Evolutionary conservation across 2,888 invertebrate species (phyloP).

Genomic region (Hirtodrosophila cameraria): DNA sequence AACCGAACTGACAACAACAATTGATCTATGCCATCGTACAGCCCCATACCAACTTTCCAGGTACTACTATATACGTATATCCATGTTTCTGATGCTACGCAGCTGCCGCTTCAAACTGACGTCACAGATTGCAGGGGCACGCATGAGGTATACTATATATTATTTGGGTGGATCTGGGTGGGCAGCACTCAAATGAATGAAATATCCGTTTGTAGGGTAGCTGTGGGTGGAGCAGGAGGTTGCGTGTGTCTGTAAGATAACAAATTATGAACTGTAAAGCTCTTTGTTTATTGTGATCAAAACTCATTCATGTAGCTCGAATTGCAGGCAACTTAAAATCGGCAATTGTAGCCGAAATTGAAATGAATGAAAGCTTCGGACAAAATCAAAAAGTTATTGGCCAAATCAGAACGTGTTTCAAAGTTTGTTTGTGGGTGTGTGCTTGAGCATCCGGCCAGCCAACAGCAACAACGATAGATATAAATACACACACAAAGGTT

Average conservation of each 20-base stretch:
- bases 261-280: slow-evolving; percentile 71
- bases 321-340: slow-evolving; percentile 8
- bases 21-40: slow-evolving; percentile 65
- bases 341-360: slow-evolving; percentile 1
- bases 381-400: slow-evolving; percentile 26
- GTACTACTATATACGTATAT: slow-evolving; percentile 4
- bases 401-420: slow-evolving; percentile 27
- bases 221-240: neutral
- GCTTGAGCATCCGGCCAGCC: slow-evolving; percentile 58
- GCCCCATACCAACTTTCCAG: slow-evolving; percentile 14
- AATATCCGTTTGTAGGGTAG: slow-evolving; percentile 42
- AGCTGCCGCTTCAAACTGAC: slow-evolving; percentile 37
- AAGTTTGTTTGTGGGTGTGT: slow-evolving; percentile 32
- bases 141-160: neutral
- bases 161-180: slow-evolving; percentile 17
- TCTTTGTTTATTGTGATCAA: slow-evolving; percentile 66
- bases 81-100: slow-evolving; percentile 40
- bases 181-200: slow-evolving; percentile 50
- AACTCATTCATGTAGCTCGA: slow-evolving; percentile 39
- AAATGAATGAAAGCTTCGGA: slow-evolving; percentile 12
- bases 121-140: slow-evolving; percentile 31
- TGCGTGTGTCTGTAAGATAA: slow-evolving; percentile 56
- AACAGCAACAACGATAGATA: neutral
- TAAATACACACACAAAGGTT: no score
- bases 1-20: slow-evolving; percentile 64